These are phyloP conservation scores for Drosophila eugracilis DNA, from an alignment of 1,140 invertebrate species.

Conservation along the genomic window DNA sequence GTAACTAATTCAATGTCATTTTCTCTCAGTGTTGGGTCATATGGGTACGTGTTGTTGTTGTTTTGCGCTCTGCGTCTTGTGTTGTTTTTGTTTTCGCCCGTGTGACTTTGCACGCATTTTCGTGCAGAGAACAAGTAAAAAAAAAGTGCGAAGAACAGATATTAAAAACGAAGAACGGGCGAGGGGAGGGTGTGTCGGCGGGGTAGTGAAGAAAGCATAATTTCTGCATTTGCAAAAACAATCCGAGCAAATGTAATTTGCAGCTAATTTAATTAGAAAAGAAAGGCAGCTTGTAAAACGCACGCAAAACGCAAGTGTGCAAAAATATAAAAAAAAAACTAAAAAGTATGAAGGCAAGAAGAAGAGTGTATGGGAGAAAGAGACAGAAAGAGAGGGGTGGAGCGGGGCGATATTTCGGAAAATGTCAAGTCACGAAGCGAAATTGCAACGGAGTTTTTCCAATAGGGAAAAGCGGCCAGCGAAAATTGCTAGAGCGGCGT, in stretches of 20 bases:
- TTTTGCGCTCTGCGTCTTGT: conserved; percentile 40
- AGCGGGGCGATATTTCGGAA: conserved; percentile 44
- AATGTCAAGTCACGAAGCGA: conserved; percentile 77
- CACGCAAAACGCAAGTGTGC: conserved; percentile 40
- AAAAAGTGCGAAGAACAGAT: conserved; percentile 41
- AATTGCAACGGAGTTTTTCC: conserved; percentile 43
- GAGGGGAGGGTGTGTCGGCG: conserved; percentile 47
- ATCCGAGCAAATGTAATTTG: conserved; percentile 47
- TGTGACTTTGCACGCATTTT: conserved; percentile 69
- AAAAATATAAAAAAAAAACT: conserved; percentile 37
- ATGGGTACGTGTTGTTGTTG: conserved; percentile 50
- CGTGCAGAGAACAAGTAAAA: conserved; percentile 43
- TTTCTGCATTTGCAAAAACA: conserved; percentile 69
- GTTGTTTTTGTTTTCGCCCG: conserved; percentile 62
- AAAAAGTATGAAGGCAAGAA: conserved; percentile 45
- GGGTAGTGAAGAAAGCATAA: conserved; percentile 36
- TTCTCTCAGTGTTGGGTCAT: conserved; percentile 41
- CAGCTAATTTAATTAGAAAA: conserved; percentile 81
- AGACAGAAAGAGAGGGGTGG: conserved; percentile 2
- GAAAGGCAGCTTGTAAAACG: conserved; percentile 52
- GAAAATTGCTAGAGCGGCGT: conserved; percentile 20
- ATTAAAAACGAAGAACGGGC: conserved; percentile 34
- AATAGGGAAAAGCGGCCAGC: conserved; percentile 12
- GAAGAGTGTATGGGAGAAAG: conserved; percentile 40
- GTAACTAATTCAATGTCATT: not conserved